phyloP scores from a whole-genome alignment of 2,888 invertebrate species.

The Scaptomyza polygonia region DNA sequence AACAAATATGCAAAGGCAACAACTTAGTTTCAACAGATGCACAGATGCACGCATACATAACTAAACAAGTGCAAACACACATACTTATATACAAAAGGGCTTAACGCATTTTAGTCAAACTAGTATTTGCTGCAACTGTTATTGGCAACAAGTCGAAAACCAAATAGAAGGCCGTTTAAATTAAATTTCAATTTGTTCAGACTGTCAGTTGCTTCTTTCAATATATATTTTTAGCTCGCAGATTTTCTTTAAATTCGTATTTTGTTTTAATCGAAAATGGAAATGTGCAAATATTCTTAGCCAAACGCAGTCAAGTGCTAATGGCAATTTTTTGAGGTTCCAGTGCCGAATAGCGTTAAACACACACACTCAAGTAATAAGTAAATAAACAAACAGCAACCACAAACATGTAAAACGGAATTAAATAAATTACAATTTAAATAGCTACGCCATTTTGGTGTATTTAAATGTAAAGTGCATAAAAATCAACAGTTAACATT shows the following conservation, averaged over 20 bases:
- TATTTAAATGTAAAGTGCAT: slow-evolving; percentile 81
- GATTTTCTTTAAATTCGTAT: background rate
- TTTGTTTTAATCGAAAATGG: background rate
- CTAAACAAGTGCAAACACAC: background rate
- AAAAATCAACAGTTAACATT: slow-evolving; percentile 83
- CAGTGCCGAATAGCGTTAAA: slow-evolving; percentile 37
- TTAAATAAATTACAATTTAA: slow-evolving; percentile 58
- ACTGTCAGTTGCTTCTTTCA: background rate
- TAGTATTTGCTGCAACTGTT: slow-evolving; percentile 5
- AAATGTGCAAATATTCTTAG: background rate
- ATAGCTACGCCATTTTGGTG: slow-evolving; percentile 68
- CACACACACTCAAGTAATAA: slow-evolving; percentile 20
- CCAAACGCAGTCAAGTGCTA: slow-evolving; percentile 3
- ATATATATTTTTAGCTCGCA: no score
- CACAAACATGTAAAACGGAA: slow-evolving; percentile 30
- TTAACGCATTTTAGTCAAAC: background rate
- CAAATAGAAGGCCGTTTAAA: background rate
- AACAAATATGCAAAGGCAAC: slow-evolving; percentile 45
- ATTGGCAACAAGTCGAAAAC: slow-evolving; percentile 16
- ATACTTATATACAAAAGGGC: background rate
- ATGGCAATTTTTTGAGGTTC: slow-evolving; percentile 20
- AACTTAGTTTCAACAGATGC: slow-evolving; percentile 12
- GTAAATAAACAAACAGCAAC: slow-evolving; percentile 8
- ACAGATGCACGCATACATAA: background rate
- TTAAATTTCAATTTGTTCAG: background rate